A percentile compares a stretch with the other conserved stretches of the same genome.
phyloP scores from a whole-genome alignment of 2,797 vertebrate species.

The Sebastes iracundus region DNA sequence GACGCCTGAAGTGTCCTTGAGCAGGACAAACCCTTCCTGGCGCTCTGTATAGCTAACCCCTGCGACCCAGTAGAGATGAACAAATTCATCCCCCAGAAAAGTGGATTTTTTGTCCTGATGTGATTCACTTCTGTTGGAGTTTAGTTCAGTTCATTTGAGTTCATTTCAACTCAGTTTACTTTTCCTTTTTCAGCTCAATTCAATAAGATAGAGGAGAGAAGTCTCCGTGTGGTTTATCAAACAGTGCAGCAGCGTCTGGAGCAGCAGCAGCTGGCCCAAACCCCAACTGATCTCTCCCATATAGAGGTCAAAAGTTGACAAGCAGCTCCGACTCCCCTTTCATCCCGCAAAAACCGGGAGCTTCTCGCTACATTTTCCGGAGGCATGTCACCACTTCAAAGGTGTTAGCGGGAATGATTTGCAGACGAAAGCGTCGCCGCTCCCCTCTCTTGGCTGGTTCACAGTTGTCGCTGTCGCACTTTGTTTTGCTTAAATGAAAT shows the following conservation, averaged over 20 bases:
- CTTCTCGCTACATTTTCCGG: constrained; percentile 56
- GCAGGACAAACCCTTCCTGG: not conserved
- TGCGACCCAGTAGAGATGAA: not conserved
- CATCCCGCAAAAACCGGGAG: constrained; percentile 49
- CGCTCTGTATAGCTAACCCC: not conserved
- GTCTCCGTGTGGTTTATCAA: constrained; percentile 47
- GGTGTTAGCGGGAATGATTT: constrained; percentile 60
- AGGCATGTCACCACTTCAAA: constrained; percentile 72
- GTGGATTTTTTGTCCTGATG: constrained; percentile 14
- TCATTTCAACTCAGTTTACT: constrained; percentile 46
- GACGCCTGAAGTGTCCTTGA: not conserved
- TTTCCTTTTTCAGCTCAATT: constrained; percentile 22
- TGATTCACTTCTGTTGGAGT: constrained; percentile 27
- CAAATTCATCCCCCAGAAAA: not conserved
- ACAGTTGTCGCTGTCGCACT: constrained; percentile 69
- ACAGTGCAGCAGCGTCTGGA: constrained; percentile 47
- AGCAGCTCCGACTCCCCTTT: constrained; percentile 58
- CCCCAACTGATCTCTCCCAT: constrained; percentile 53
- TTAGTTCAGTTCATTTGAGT: constrained; percentile 22
- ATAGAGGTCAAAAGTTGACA: constrained; percentile 77
- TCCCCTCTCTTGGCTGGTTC: constrained; percentile 50
- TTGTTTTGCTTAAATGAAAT: constrained; percentile 78
- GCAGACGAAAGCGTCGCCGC: constrained; percentile 55
- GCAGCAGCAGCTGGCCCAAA: constrained; percentile 61
- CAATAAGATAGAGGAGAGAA: constrained; percentile 15